phyloP scores from a whole-genome alignment of 2,113 vertebrate genomes.

The Xiphorhynchus elegans region DNA sequence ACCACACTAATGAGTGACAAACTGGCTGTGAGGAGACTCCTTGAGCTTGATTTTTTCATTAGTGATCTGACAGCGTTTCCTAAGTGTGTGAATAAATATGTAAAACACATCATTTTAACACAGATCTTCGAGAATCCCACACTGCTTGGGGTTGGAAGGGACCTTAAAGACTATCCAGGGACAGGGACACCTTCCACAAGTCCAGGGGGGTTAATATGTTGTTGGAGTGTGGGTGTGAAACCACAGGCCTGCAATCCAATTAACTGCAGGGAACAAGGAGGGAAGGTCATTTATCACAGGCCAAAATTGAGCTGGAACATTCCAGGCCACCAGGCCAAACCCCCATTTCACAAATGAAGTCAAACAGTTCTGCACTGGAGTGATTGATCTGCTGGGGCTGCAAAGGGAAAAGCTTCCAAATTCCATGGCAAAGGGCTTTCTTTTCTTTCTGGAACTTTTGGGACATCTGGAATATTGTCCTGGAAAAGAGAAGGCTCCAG shows the following conservation, averaged over 20 bases:
- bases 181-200: neutral
- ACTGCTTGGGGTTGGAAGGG: neutral
- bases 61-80: neutral
- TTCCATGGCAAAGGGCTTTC: neutral
- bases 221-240: neutral
- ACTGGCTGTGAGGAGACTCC: neutral
- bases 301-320: neutral
- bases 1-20: neutral
- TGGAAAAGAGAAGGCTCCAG: neutral
- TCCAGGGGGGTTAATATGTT: neutral
- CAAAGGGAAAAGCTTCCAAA: neutral
- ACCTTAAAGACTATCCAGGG: neutral
- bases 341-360: neutral
- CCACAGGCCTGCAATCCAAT: neutral
- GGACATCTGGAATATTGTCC: rapidly evolving
- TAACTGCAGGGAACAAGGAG: neutral
- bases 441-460: neutral
- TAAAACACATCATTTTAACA: neutral
- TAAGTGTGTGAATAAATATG: neutral
- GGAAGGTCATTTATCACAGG: neutral
- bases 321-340: neutral
- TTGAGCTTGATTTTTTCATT: neutral
- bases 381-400: neutral
- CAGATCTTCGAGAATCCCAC: neutral
- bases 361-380: neutral